Evolutionary conservation across 2,797 vertebrate species (phyloP).

Genomic region (Pseudotriccus pelzelni): DNA sequence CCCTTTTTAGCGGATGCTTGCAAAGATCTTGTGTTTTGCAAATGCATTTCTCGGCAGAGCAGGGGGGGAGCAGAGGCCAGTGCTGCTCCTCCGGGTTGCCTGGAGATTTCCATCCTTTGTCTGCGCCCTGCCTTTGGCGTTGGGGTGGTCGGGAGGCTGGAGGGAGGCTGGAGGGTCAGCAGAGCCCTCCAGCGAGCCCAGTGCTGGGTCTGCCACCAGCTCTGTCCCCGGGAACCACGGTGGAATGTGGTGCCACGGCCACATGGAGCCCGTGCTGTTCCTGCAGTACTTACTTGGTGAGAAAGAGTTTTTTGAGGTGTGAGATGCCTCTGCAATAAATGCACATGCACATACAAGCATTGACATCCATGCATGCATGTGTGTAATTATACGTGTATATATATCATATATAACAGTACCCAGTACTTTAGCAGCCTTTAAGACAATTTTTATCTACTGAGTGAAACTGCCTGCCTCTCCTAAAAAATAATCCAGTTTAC

Average conservation of each 20-base stretch:
- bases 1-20: neutral
- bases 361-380: neutral
- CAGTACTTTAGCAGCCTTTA: neutral
- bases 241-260: neutral
- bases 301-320: neutral
- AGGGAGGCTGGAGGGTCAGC: neutral
- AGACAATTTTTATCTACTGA: neutral
- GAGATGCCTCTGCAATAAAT: neutral
- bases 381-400: neutral
- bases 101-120: constrained; percentile 6
- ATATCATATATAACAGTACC: neutral
- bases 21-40: constrained; percentile 10
- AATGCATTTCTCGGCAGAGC: neutral
- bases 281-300: neutral
- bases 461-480: neutral
- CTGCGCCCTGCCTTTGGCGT: neutral
- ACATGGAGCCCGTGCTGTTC: neutral
- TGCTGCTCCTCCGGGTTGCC: neutral
- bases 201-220: neutral
- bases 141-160: neutral
- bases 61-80: neutral
- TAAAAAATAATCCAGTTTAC: no score
- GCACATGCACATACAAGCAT: neutral
- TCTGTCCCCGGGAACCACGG: fast-evolving
- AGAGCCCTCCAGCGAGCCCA: neutral